Conservation (phyloP, 2,113 vertebrate species). For the Gnathonemus echidnorhynchus region DNA sequence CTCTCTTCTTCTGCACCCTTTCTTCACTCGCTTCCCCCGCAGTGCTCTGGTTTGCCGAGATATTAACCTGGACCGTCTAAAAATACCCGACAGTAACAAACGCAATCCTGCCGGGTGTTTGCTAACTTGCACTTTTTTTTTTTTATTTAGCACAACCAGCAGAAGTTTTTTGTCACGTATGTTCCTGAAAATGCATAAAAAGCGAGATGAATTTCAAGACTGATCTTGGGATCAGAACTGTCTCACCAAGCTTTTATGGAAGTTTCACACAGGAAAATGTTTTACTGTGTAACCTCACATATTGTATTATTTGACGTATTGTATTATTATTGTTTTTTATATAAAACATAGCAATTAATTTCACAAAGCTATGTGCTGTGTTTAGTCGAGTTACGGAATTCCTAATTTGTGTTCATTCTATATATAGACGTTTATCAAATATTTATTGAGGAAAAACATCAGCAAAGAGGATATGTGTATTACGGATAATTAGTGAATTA, state of each 20-base stretch:
- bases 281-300: background rate
- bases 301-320: background rate
- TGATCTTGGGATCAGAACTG: background rate
- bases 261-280: background rate
- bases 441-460: background rate
- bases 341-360: background rate
- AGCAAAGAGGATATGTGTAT: background rate
- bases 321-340: background rate
- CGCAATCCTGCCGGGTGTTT: conserved; percentile 27
- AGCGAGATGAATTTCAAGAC: background rate
- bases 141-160: background rate
- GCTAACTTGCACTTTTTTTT: conserved; percentile 1
- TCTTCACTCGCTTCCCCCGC: conserved; percentile 53
- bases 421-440: background rate
- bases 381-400: background rate
- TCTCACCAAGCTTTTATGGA: background rate
- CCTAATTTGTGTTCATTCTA: background rate
- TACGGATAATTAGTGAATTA: background rate
- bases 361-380: background rate
- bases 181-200: background rate
- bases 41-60: conserved; percentile 37
- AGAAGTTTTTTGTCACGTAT: background rate
- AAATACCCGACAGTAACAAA: conserved; percentile 45
- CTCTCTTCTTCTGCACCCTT: conserved; percentile 41
- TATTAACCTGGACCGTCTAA: conserved; percentile 50